A percentile compares a stretch with the other conserved stretches of the same genome.
Conservation (phyloP, 2,797 vertebrate genomes). For the Tangara arthus region DNA sequence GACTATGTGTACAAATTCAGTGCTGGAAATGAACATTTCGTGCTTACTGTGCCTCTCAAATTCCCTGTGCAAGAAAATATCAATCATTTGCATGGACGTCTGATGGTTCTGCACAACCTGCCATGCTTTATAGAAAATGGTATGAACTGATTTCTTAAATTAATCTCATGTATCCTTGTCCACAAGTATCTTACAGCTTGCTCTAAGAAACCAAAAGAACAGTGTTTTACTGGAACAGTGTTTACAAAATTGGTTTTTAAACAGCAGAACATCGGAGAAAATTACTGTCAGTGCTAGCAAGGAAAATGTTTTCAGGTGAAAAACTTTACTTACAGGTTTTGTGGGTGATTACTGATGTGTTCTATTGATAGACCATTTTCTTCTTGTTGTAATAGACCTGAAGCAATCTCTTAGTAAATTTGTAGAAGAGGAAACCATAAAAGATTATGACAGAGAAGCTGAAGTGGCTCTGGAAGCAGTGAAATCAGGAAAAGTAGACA, state of each 20-base stretch:
- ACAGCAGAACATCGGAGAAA: not conserved
- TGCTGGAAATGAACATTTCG: constrained; percentile 81
- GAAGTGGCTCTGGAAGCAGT: constrained; percentile 87
- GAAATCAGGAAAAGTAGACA: constrained; percentile 79
- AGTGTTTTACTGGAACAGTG: not conserved
- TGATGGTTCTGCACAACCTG: constrained; percentile 90
- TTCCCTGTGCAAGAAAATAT: constrained; percentile 88
- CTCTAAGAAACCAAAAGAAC: not conserved
- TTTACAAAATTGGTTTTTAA: not conserved
- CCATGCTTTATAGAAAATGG: constrained; percentile 94
- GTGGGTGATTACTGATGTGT: not conserved
- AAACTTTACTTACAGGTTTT: not conserved
- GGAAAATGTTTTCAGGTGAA: not conserved
- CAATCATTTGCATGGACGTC: constrained; percentile 86
- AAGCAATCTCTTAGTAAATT: constrained; percentile 84
- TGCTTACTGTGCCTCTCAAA: constrained; percentile 87
- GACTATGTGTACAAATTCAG: constrained; percentile 88
- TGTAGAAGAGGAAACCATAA: constrained; percentile 84
- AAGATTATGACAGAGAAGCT: constrained; percentile 86
- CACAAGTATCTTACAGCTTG: not conserved
- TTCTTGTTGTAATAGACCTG: constrained; percentile 77
- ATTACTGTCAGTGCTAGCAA: not conserved
- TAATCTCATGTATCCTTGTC: not conserved
- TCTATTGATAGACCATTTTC: not conserved
- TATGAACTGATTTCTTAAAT: constrained; percentile 57